These are phyloP conservation scores for Leptopilina myrica DNA, from an alignment of 2,888 invertebrate genomes.

Conservation along the genomic window DNA sequence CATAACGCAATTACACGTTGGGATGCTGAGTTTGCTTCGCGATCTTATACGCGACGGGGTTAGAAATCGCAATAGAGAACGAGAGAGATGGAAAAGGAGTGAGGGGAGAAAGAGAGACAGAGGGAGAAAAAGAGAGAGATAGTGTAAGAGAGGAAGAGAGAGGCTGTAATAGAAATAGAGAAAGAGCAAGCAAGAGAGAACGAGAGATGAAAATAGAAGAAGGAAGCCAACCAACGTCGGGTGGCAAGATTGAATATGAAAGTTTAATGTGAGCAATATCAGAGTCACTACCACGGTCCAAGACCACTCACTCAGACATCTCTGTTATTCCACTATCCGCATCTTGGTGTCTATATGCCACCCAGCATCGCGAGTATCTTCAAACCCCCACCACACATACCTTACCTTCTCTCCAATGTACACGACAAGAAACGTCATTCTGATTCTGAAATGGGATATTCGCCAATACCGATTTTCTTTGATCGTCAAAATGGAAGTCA, in stretches of 20 bases:
- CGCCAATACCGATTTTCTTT: not conserved
- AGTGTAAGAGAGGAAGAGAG: not conserved
- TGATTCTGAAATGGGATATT: constrained; percentile 23
- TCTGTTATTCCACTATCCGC: constrained; percentile 62
- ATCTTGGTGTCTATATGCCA: constrained; percentile 55
- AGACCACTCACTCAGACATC: constrained; percentile 68
- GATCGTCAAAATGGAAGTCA: not conserved
- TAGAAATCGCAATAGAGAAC: constrained; percentile 5
- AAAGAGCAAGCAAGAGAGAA: not conserved
- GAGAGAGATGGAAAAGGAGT: constrained; percentile 10
- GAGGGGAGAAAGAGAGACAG: not conserved
- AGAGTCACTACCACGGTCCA: constrained; percentile 67
- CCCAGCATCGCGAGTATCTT: constrained; percentile 31
- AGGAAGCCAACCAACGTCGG: constrained; percentile 64
- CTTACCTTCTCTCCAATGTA: not conserved
- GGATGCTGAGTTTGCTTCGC: constrained; percentile 65
- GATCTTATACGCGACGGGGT: constrained; percentile 30
- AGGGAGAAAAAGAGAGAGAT: not conserved
- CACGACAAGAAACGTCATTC: constrained; percentile 22
- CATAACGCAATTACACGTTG: constrained; percentile 73
- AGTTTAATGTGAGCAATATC: constrained; percentile 81
- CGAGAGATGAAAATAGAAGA: constrained; percentile 6
- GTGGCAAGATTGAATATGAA: constrained; percentile 87
- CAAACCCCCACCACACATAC: not conserved
- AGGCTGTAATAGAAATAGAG: too few relatives aligned